phyloP scores from a whole-genome alignment of 2,888 invertebrate genomes.

The Hylaea fasciaria region DNA sequence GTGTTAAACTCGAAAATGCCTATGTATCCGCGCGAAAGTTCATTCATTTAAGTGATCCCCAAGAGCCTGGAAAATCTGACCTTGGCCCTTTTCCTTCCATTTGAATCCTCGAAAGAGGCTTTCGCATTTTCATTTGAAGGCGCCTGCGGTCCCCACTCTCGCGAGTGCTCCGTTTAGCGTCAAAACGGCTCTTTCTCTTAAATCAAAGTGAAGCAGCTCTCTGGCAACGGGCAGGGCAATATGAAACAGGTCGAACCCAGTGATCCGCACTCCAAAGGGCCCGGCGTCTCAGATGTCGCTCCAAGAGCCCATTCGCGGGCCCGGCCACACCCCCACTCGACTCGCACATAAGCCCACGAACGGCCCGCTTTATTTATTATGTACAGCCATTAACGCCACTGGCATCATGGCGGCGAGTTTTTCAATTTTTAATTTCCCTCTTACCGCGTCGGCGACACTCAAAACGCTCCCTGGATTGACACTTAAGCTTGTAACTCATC shows the following conservation, averaged over 20 bases:
- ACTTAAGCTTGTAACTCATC: conserved; percentile 73
- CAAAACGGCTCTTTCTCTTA: conserved; percentile 79
- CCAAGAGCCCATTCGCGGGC: conserved; percentile 81
- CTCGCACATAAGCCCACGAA: conserved; percentile 81
- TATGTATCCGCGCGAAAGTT: conserved; percentile 22
- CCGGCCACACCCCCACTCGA: conserved; percentile 83
- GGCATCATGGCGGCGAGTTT: conserved; percentile 82
- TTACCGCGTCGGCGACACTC: conserved; percentile 69
- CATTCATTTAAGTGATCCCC: conserved; percentile 27
- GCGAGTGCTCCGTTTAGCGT: conserved; percentile 64
- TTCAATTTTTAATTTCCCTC: conserved; percentile 84
- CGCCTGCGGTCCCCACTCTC: conserved; percentile 60
- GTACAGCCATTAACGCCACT: conserved; percentile 83
- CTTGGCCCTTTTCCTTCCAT: conserved; percentile 33
- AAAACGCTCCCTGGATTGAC: conserved; percentile 72
- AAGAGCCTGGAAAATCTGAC: conserved; percentile 32
- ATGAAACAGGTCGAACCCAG: conserved; percentile 80
- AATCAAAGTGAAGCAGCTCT: conserved; percentile 83
- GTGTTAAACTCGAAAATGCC: conserved; percentile 13
- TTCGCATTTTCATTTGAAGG: conserved; percentile 48
- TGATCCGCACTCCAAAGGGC: conserved; percentile 80
- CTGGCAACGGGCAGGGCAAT: conserved; percentile 77
- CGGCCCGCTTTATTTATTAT: conserved; percentile 84
- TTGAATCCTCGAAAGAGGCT: conserved; percentile 42
- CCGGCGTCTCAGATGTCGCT: conserved; percentile 82